Evolutionary conservation across 2,888 invertebrate species (phyloP), one percentile per base, ranked within the genome.

Genomic region (Dendrolimus houi): DNA sequence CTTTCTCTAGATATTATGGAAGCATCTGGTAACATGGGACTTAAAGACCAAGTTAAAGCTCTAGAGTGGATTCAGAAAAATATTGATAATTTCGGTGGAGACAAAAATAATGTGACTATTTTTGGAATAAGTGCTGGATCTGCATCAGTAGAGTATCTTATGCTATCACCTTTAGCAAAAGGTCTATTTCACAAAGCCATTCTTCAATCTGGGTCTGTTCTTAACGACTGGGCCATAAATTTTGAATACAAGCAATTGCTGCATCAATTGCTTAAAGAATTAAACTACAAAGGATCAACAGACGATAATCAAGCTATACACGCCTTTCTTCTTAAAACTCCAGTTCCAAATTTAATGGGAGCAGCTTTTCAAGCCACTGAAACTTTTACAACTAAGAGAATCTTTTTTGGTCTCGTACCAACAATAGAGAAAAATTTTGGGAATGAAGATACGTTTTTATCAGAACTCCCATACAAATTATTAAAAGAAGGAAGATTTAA

Each of bases 41-140:
- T 85, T 1, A 84, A 82, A 68, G 85, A 85, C 62, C 83, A 84
- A 65, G 69, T 77, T 2, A 71, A 72, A 59, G 85, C 83, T n/a
- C 65, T 85, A 2, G 65, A 75, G 63, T 85, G 84, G 85, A 71
- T 85, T 8, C 71, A 76, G 62, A 65, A 74, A 2, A 84, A 85
- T 58, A 83, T 85, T 53, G 56, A 56, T 12, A 17, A 70, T 13
- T 85, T 85, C 62, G 72, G 75, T 54, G 84, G 84, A 8, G 74
- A 84, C 56, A 74, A 69, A 55, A 64, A 77, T 52, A 83, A 83
- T 59, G 74, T 83, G 0, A 84, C 83, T 0, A 58, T 85, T 53
- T 72, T 81, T 57, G 83, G 84, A 2, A 61, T 74, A 2, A 83
- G 83, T 55, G 79, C 84, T 55, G 84, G 84, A 2, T 69, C 74